Conservation (phyloP, 2,888 invertebrate species). For the Tenthredo notha region DNA sequence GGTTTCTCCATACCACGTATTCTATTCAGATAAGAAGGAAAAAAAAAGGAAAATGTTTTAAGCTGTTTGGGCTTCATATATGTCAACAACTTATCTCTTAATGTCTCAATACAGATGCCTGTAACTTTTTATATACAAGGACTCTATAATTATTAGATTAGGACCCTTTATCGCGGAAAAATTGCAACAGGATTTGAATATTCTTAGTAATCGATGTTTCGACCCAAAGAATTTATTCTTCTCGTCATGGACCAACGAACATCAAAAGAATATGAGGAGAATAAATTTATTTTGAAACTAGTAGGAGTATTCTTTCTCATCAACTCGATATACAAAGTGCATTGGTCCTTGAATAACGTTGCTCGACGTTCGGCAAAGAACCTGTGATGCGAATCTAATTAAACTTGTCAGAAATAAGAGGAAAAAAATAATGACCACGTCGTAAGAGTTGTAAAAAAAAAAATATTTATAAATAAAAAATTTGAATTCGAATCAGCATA, state of each 20-base stretch:
- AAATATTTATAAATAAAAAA: background rate
- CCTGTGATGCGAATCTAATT: constrained; percentile 45
- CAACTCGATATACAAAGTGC: constrained; percentile 25
- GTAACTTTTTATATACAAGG: background rate
- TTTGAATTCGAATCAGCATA: constrained; percentile 15
- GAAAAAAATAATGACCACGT: background rate
- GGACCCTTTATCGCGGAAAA: background rate
- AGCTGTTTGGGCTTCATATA: background rate
- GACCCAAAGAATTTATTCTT: background rate
- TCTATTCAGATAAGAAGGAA: background rate
- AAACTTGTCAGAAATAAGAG: constrained; percentile 25
- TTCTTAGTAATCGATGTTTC: background rate
- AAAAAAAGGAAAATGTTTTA: background rate
- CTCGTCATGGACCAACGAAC: background rate
- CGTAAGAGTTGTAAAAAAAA: no score
- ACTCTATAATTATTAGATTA: background rate
- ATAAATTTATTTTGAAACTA: background rate
- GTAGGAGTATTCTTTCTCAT: constrained; percentile 13
- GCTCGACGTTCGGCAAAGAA: constrained; percentile 42
- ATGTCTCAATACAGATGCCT: background rate
- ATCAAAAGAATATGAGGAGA: background rate
- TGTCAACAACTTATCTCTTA: background rate
- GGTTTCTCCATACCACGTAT: background rate
- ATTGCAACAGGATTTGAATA: background rate
- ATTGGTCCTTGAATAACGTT: constrained; percentile 47